A percentile compares a stretch with the other conserved stretches of the same genome.
These are phyloP conservation scores for Phengaris alcon DNA, from an alignment of 2,888 invertebrate genomes.

Conservation along the genomic window DNA sequence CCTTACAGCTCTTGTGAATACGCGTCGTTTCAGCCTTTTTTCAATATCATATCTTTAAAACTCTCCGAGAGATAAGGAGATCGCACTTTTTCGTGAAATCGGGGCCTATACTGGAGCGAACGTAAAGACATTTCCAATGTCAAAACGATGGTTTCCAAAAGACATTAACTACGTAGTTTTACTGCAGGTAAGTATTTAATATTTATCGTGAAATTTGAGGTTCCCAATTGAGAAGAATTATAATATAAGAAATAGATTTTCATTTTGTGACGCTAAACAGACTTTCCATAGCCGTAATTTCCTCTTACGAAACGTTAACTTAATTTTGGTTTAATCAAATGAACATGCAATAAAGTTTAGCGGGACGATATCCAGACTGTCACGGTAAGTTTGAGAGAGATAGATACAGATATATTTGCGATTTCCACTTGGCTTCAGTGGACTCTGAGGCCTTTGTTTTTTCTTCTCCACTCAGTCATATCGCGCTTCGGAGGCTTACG, in stretches of 20 bases:
- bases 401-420: slow-evolving; percentile 36
- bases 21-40: too few species aligned
- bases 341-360: not conserved
- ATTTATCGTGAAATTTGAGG: too few species aligned
- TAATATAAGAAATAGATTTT: not conserved
- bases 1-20: too few species aligned
- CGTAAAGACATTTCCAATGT: too few species aligned
- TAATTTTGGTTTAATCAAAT: not conserved
- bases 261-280: not conserved
- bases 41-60: too few species aligned
- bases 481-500: slow-evolving; percentile 58
- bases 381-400: slow-evolving; percentile 50
- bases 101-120: too few species aligned
- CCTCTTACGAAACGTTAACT: not conserved
- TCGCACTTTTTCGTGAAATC: too few species aligned
- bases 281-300: not conserved
- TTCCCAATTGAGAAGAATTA: not conserved
- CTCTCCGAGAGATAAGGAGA: too few species aligned
- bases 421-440: slow-evolving; percentile 56
- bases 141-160: too few species aligned
- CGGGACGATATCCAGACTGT: slow-evolving; percentile 18
- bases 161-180: too few species aligned
- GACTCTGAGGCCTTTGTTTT: slow-evolving; percentile 52
- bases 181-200: too few species aligned
- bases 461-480: slow-evolving; percentile 62